These are phyloP conservation scores for Leuciscus idus DNA, from an alignment of 2,113 vertebrate species.

Conservation along the genomic window DNA sequence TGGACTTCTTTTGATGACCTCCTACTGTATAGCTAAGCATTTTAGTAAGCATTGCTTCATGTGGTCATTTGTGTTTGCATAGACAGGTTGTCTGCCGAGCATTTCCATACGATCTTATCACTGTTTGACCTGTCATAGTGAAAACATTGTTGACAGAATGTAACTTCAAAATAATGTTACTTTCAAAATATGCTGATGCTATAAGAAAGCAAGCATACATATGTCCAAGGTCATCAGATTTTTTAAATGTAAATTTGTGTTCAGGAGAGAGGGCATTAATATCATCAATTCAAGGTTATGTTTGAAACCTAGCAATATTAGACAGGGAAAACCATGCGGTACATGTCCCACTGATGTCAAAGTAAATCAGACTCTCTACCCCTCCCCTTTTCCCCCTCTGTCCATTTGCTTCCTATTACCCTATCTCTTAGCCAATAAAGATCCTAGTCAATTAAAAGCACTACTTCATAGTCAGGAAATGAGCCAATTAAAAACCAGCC, in stretches of 20 bases:
- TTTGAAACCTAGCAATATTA: slow-evolving; percentile 6
- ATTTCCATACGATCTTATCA: slow-evolving; percentile 47
- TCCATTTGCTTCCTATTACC: slow-evolving; percentile 75
- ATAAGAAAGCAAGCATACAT: slow-evolving; percentile 15
- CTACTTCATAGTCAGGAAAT: slow-evolving; percentile 75
- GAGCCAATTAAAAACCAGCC: slow-evolving; percentile 74
- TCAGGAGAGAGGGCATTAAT: slow-evolving; percentile 2
- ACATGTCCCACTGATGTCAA: slow-evolving; percentile 17
- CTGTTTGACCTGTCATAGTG: slow-evolving; percentile 5
- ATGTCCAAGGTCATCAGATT: slow-evolving; percentile 37
- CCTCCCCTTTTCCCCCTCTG: slow-evolving; percentile 39
- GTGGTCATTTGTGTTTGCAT: slow-evolving; percentile 49
- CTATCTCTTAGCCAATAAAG: slow-evolving; percentile 77
- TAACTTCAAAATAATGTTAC: slow-evolving; percentile 27
- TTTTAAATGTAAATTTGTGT: slow-evolving; percentile 39
- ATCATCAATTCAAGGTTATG: slow-evolving; percentile 31
- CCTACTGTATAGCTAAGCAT: slow-evolving; percentile 64
- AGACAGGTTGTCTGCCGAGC: slow-evolving; percentile 53
- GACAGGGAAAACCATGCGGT: neutral
- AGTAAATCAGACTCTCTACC: slow-evolving; percentile 24
- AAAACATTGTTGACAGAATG: slow-evolving; percentile 22
- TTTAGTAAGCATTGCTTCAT: slow-evolving; percentile 58
- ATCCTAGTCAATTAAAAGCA: slow-evolving; percentile 74
- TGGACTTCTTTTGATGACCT: slow-evolving; percentile 67
- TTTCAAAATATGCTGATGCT: slow-evolving; percentile 50